Conservation (phyloP, 2,888 invertebrate genomes). For the Cerceris rybyensis region DNA sequence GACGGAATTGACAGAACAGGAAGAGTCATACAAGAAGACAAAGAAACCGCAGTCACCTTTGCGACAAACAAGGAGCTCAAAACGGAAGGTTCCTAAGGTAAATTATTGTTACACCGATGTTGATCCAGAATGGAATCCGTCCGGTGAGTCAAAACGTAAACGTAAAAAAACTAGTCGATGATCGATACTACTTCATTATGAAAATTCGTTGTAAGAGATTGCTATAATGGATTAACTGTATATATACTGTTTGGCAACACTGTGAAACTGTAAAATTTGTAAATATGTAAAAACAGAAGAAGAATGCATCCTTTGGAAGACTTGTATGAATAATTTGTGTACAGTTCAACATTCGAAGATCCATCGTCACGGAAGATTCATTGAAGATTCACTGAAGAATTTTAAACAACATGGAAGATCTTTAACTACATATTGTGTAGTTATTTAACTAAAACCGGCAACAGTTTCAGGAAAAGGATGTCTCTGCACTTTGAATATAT, state of each 20-base stretch:
- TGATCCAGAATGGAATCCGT: conserved; percentile 77
- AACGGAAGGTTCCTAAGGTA: conserved; percentile 76
- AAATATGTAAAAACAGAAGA: conserved; percentile 54
- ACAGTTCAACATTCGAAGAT: conserved; percentile 50
- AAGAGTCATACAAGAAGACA: conserved; percentile 55
- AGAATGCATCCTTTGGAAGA: conserved; percentile 42
- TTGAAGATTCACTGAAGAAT: conserved; percentile 25
- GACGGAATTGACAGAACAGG: conserved; percentile 43
- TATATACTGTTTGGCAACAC: conserved; percentile 41
- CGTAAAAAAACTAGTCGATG: conserved; percentile 77
- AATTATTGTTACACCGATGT: conserved; percentile 77
- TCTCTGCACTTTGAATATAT: no score
- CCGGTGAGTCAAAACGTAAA: conserved; percentile 73
- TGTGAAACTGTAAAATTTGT: conserved; percentile 50
- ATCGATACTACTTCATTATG: conserved; percentile 62
- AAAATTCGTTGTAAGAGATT: conserved; percentile 52
- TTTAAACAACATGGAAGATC: conserved; percentile 30
- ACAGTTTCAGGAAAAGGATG: no score
- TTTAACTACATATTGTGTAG: neutral
- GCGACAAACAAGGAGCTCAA: conserved; percentile 75
- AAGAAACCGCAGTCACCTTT: conserved; percentile 55
- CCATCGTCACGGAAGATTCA: conserved; percentile 39
- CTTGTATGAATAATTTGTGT: conserved; percentile 18
- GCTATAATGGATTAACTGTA: conserved; percentile 19
- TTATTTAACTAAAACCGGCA: no score